These are phyloP conservation scores for Chrysemys picta DNA, from an alignment of 2,113 vertebrate genomes.

Conservation along the genomic window DNA sequence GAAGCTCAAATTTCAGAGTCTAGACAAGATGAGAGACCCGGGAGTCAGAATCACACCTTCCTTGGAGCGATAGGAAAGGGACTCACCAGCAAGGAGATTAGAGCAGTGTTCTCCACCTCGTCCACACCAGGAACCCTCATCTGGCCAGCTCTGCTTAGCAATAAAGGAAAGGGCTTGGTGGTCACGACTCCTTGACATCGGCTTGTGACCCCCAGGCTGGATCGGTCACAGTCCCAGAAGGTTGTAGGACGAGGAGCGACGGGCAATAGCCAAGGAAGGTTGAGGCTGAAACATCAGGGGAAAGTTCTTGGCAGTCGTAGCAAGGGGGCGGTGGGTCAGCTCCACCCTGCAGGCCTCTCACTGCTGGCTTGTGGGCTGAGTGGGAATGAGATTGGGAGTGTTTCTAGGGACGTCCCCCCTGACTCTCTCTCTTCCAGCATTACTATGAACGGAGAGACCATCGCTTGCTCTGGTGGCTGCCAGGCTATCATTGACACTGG, in stretches of 20 bases:
- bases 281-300: background rate
- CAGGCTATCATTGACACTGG: conserved; percentile 83
- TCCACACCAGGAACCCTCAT: background rate
- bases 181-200: background rate
- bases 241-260: background rate
- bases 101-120: background rate
- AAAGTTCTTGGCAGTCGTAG: background rate
- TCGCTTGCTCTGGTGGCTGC: conserved; percentile 77
- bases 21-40: background rate
- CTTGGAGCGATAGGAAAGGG: background rate
- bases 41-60: background rate
- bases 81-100: background rate
- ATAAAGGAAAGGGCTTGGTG: background rate
- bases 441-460: conserved; percentile 67
- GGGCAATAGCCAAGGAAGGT: background rate
- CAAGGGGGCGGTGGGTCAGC: background rate
- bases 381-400: background rate
- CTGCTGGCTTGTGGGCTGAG: background rate
- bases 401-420: background rate
- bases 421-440: conserved; percentile 27
- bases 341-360: background rate
- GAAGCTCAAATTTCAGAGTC: background rate
- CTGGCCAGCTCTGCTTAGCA: background rate
- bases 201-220: background rate
- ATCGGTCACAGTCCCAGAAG: background rate